A percentile compares a stretch with the other conserved stretches of the same genome.
Conservation (phyloP, 2,797 vertebrate genomes). For the Enteromius viviparus region DNA sequence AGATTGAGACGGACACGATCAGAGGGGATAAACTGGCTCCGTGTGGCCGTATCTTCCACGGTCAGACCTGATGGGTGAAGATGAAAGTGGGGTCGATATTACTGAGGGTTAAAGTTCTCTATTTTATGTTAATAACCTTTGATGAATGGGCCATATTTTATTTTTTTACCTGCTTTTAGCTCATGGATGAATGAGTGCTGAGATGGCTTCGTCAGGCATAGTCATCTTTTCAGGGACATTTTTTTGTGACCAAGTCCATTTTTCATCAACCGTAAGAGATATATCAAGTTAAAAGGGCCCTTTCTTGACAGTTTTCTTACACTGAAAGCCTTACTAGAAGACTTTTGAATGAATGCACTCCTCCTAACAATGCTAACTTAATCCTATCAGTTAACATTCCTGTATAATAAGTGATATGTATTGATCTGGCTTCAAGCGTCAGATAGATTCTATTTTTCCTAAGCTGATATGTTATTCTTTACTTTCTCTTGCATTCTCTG, state of each 20-base stretch:
- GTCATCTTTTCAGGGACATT: conserved; percentile 52
- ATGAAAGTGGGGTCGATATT: conserved; percentile 36
- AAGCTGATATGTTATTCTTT: background rate
- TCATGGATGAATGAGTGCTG: conserved; percentile 33
- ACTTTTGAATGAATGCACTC: background rate
- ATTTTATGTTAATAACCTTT: conserved; percentile 39
- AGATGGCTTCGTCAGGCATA: conserved; percentile 22
- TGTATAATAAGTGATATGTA: background rate
- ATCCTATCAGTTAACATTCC: background rate
- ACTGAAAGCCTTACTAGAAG: background rate
- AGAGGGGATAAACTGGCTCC: conserved; percentile 66
- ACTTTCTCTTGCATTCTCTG: conserved; percentile 39
- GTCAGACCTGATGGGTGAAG: conserved; percentile 56
- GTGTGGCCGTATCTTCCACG: conserved; percentile 62
- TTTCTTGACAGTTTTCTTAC: conserved; percentile 31
- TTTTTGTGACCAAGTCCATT: conserved; percentile 27
- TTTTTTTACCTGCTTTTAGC: conserved; percentile 47
- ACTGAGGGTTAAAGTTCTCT: conserved; percentile 41
- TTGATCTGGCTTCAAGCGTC: background rate
- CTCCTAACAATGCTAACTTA: background rate
- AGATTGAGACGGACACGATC: conserved; percentile 68
- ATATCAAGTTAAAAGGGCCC: conserved; percentile 10
- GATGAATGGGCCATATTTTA: conserved; percentile 51
- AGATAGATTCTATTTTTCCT: conserved; percentile 7
- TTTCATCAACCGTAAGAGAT: conserved; percentile 28